phyloP scores from a whole-genome alignment of 2,797 vertebrate genomes.

The Glossophaga mutica region DNA sequence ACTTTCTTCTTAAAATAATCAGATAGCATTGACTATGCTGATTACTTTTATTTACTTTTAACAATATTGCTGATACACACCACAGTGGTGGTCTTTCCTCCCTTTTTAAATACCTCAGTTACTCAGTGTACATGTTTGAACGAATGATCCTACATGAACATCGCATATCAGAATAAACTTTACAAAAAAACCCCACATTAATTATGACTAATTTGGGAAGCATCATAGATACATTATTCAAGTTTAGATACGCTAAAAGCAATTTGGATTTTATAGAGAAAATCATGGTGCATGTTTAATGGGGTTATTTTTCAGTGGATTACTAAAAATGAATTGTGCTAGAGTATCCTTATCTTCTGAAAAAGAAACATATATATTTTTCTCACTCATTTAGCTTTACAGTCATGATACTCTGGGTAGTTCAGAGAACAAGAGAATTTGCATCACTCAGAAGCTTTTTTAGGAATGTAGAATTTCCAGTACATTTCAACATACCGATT shows the following conservation, averaged over 20 bases:
- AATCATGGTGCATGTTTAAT: background rate
- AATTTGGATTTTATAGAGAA: slow-evolving; percentile 20
- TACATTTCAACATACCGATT: background rate
- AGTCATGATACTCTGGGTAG: background rate
- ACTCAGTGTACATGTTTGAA: background rate
- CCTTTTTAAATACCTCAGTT: background rate
- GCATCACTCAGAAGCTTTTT: background rate
- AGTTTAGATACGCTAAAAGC: background rate
- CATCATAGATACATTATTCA: background rate
- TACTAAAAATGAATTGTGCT: background rate
- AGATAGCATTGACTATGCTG: background rate
- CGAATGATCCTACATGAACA: background rate
- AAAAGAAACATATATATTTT: background rate
- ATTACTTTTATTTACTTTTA: background rate
- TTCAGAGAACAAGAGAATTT: background rate
- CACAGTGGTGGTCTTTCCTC: background rate
- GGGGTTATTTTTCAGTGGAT: background rate
- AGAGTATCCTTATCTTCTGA: background rate
- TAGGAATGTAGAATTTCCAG: background rate
- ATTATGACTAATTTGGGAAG: background rate
- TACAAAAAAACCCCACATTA: background rate
- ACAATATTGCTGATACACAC: background rate
- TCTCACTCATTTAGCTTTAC: background rate
- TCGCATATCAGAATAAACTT: background rate
- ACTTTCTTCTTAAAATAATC: background rate